These are phyloP conservation scores for Paedocypris sp. DNA, from an alignment of 2,113 vertebrate genomes.

Conservation along the genomic window DNA sequence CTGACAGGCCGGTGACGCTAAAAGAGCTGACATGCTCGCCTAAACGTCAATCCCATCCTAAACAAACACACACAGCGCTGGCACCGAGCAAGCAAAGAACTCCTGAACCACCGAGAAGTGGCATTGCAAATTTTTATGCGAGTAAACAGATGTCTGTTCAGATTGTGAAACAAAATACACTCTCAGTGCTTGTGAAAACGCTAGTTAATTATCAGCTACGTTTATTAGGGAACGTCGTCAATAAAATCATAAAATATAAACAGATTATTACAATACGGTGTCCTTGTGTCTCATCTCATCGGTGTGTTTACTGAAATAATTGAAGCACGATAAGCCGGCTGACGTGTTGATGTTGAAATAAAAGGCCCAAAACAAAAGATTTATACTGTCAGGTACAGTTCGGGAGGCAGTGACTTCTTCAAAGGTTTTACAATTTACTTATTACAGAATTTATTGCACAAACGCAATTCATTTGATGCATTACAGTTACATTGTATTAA, in stretches of 20 bases:
- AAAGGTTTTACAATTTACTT: too few species aligned
- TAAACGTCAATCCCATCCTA: conserved; percentile 19
- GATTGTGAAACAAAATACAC: conserved; percentile 16
- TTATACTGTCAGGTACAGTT: too few species aligned
- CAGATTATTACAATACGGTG: conserved; percentile 14
- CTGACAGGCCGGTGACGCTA: conserved; percentile 48
- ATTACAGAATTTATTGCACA: too few species aligned
- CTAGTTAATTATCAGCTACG: conserved; percentile 27
- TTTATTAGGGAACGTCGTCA: conserved; percentile 24
- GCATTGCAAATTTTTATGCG: conserved; percentile 11
- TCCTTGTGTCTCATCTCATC: not conserved
- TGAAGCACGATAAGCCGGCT: too few species aligned
- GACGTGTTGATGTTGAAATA: too few species aligned
- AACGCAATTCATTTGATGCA: too few species aligned
- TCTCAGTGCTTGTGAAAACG: conserved; percentile 21
- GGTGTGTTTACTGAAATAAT: too few species aligned
- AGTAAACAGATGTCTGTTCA: conserved; percentile 28
- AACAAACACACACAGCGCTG: conserved; percentile 7
- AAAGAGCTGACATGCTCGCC: conserved; percentile 48
- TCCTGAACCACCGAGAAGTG: conserved; percentile 1
- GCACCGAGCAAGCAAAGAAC: not conserved
- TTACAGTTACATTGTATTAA: too few species aligned
- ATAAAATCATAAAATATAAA: conserved; percentile 36
- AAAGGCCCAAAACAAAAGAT: too few species aligned
- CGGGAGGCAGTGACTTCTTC: too few species aligned